These are phyloP conservation scores for Ptychodera flava DNA, from an alignment of 35 echinoderm and acorn worm species.

Conservation along the genomic window DNA sequence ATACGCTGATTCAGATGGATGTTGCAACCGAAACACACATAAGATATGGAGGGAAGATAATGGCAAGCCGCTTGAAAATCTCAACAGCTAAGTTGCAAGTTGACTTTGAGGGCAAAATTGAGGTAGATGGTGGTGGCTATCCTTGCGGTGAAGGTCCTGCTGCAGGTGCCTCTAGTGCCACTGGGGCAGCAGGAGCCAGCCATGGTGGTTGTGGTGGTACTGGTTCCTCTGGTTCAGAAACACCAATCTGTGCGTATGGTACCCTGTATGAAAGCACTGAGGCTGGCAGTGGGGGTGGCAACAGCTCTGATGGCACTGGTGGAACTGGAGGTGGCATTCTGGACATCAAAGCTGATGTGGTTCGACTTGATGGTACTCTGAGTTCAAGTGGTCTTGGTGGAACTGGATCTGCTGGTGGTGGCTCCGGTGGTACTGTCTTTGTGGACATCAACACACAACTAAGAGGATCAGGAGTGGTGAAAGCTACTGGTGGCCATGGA, in stretches of 20 bases:
- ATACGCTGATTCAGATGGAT: constrained; percentile 9
- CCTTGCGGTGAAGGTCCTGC: constrained; percentile 36
- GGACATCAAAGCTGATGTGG: constrained; percentile 7
- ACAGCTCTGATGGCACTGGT: constrained; percentile 11
- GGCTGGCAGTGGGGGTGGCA: constrained; percentile 81
- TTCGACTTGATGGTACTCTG: constrained; percentile 67
- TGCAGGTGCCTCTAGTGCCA: constrained; percentile 19
- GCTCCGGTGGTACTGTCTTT: constrained; percentile 68
- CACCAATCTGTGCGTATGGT: constrained; percentile 22
- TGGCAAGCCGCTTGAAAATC: constrained; percentile 34
- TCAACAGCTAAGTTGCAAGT: constrained; percentile 23
- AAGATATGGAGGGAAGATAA: constrained; percentile 39
- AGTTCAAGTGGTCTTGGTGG: constrained; percentile 47
- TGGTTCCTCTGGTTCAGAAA: constrained; percentile 26
- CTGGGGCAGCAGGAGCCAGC: constrained; percentile 51
- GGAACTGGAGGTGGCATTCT: constrained; percentile 70
- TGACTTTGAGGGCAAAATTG: constrained; percentile 55
- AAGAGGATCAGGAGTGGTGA: constrained; percentile 45
- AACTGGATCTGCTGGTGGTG: constrained; percentile 43
- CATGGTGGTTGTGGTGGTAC: constrained; percentile 74
- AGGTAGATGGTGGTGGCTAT: constrained; percentile 43
- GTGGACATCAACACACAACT: constrained; percentile 23
- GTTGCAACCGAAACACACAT: constrained; percentile 35
- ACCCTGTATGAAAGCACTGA: constrained; percentile 62
- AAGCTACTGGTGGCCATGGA: constrained; percentile 47